Base-by-base conservation (phyloP, 2,113 vertebrate species). In the Morone chrysops region DNA sequence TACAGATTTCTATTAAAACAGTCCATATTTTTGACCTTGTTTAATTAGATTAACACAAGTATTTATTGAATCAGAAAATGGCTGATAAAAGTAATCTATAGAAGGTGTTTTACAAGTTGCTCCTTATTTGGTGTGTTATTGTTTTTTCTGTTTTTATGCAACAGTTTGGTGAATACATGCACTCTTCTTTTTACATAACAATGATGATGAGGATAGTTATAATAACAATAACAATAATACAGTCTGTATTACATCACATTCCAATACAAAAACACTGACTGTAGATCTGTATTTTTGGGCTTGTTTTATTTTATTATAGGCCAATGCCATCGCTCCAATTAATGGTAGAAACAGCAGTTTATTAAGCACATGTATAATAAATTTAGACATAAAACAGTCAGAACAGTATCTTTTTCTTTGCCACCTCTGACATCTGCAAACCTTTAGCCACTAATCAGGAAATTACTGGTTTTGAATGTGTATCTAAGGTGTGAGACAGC, bases 1-100 rank as follows among this genome's bases (percentile, higher is more conserved):
- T 41, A n/a, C 40, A 7, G 10, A 65, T 61, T 70, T 65, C 8
- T 63, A 31, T 45, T 65, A n/a, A 79, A 85, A 38, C 25, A 18
- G 11, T 3, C 17, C 8, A 53, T 17, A 56, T 59, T 60, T 62
- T 31, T 74, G 38, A 73, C 9, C 6, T 51, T 16, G 22, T 4
- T 60, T 70, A 70, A 81, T 70, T 20, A 10, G 17, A 57, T 66
- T 51, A 70, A 60, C 8, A 3, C 66, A 73, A 48, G 6, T 7
- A 72, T 25, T 22, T 11, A 76, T 20, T 57, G 9, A 53, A 83
- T 47, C 13, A 65, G 38, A 70, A 4, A 31, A 54, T 68, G 6
- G 20, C 45, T 61, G 31, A 61, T 61, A n/a, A 48, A n/a, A 77
- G 13, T 43, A 38, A 71, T 48, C 18, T 9, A 38, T 50, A 31